Evolutionary conservation across 1,140 invertebrate genomes (phyloP), one percentile per base, ranked within the genome.

Genomic region (Drosophila lowei): DNA sequence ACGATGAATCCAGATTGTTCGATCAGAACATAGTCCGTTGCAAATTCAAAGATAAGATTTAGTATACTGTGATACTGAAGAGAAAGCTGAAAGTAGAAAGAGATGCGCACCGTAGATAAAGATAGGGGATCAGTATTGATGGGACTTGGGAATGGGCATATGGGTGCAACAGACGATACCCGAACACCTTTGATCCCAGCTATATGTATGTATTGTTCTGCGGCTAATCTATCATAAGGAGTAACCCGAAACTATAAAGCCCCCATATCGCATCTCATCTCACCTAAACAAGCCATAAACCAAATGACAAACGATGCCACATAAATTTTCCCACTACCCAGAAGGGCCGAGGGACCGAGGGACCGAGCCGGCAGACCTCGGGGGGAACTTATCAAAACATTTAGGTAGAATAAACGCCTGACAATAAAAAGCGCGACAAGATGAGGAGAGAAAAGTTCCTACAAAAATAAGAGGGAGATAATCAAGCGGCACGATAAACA

Each of bases 351-450:
- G 48, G 56, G 42, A 58, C n/a, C n/a, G n/a, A n/a, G n/a, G 61
- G 42, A 58, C 34, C 7, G 7, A 9, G 2, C 8, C 30, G 30
- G 8, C 30, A 8, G 30, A 30, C 63, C 70, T 73, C 64, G 41
- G 25, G 43, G 64, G 53, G 72, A 81, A 88, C 81, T 86, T 86
- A 86, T 86, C 81, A 86, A 86, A 86, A 86, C 81, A 86, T 86
- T 86, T 86, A 86, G 83, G 70, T 80, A 77, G 79, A 86, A 88
- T 86, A 86, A 86, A 88, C 81, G 81, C 81, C 64, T 46, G 68
- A 58, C 78, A 77, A 81, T 86, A 86, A 86, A 85, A 62, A 71
- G 53, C 30, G 55, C 65, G 60, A 73, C 68, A 62, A 84, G 71
- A 67, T 49, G 79, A 70, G 49, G 66, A 68, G 64, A 70, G 72